phyloP scores from a whole-genome alignment of 2,888 invertebrate species.

The Schrankia costaestrigalis region DNA sequence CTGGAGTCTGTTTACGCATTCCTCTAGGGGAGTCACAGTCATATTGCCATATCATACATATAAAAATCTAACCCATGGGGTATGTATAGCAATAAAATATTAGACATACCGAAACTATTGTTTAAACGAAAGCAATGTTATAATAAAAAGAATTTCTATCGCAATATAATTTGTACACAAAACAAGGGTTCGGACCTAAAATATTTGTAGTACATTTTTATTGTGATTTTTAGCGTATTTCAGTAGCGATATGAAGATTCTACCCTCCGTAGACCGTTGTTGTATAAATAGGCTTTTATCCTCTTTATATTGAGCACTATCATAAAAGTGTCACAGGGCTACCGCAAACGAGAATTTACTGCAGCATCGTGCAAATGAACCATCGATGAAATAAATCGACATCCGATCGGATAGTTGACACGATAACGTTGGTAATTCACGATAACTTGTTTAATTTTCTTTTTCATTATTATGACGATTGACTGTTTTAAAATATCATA shows the following conservation, averaged over 20 bases:
- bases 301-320: constrained; percentile 58
- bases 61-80: neutral
- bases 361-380: constrained; percentile 70
- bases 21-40: too few relatives aligned
- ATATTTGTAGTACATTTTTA: constrained; percentile 12
- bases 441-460: constrained; percentile 40
- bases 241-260: constrained; percentile 31
- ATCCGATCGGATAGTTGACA: constrained; percentile 55
- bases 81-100: constrained; percentile 1
- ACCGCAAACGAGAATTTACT: constrained; percentile 75
- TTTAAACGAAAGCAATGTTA: constrained; percentile 3
- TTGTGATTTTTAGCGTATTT: constrained; percentile 24
- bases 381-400: constrained; percentile 62
- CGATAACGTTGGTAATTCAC: constrained; percentile 62
- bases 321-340: constrained; percentile 74
- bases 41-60: neutral
- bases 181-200: constrained; percentile 5
- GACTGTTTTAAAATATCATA: too few relatives aligned
- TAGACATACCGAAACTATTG: constrained; percentile 1
- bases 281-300: constrained; percentile 55
- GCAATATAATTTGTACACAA: constrained; percentile 2
- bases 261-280: constrained; percentile 30
- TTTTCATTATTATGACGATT: too few relatives aligned
- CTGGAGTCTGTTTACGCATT: too few relatives aligned
- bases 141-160: constrained; percentile 6